These are phyloP conservation scores for Caenorhabditis becei DNA, from an alignment of 2,888 invertebrate species.

Conservation along the genomic window DNA sequence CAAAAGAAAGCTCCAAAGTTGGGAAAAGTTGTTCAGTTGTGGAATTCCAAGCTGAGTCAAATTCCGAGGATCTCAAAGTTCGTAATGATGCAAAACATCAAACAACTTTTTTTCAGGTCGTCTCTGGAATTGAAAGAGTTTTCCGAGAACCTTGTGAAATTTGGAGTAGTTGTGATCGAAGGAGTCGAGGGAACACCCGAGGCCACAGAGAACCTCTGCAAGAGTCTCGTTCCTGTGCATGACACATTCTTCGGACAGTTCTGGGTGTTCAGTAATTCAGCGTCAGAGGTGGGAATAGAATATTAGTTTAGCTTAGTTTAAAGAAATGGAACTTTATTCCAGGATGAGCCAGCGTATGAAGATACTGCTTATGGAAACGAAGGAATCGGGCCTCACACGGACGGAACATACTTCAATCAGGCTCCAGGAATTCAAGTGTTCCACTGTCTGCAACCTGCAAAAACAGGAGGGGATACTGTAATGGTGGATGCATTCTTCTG, in stretches of 20 bases:
- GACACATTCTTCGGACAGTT: slow-evolving; percentile 88
- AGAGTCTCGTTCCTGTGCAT: slow-evolving; percentile 86
- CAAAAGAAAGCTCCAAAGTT: slow-evolving; percentile 17
- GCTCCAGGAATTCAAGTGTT: slow-evolving; percentile 86
- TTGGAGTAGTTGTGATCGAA: slow-evolving; percentile 74
- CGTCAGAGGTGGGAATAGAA: slow-evolving; percentile 51
- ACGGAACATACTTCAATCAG: slow-evolving; percentile 89
- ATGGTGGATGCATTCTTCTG: slow-evolving; percentile 88
- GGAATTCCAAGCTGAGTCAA: slow-evolving; percentile 39
- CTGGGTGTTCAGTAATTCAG: slow-evolving; percentile 85
- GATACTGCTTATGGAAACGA: slow-evolving; percentile 88
- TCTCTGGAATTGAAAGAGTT: slow-evolving; percentile 54
- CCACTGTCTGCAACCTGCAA: slow-evolving; percentile 85
- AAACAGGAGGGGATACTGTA: slow-evolving; percentile 87
- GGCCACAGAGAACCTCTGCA: slow-evolving; percentile 82
- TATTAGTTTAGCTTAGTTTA: too few species aligned
- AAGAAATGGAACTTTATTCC: slow-evolving; percentile 11
- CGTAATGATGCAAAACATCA: slow-evolving; percentile 26
- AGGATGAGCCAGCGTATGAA: slow-evolving; percentile 83
- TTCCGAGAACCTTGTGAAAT: slow-evolving; percentile 69
- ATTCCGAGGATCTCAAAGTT: slow-evolving; percentile 63
- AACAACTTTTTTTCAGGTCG: slow-evolving; percentile 18
- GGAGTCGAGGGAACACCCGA: slow-evolving; percentile 66
- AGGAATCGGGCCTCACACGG: slow-evolving; percentile 87
- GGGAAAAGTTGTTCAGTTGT: slow-evolving; percentile 3